Evolutionary conservation across 2,888 invertebrate genomes (phyloP).

Genomic region (Psylliodes chrysocephalus): DNA sequence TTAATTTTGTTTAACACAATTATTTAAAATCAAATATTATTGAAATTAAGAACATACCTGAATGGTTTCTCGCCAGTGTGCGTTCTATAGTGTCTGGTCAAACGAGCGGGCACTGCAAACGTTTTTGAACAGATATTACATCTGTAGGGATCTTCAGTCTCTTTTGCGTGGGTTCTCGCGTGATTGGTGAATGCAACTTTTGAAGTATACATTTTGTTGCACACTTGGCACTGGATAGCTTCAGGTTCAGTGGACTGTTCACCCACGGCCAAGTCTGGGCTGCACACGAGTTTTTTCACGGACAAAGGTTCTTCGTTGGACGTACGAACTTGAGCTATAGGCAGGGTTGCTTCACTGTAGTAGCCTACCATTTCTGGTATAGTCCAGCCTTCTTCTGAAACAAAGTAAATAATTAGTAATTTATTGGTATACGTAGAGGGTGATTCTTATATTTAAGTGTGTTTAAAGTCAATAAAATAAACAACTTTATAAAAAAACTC

Average conservation of each 20-base stretch:
- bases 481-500: too few relatives aligned
- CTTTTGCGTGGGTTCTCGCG: conserved; percentile 60
- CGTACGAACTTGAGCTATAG: conserved; percentile 60
- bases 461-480: too few relatives aligned
- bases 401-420: too few relatives aligned
- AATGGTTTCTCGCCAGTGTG: conserved; percentile 93
- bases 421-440: too few relatives aligned
- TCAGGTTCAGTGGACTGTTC: conserved; percentile 36
- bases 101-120: conserved; percentile 88
- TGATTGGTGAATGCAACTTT: conserved; percentile 59
- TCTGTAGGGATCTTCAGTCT: conserved; percentile 74
- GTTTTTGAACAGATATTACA: conserved; percentile 92
- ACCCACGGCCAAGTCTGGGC: conserved; percentile 66
- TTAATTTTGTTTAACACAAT: too few relatives aligned
- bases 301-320: conserved; percentile 56
- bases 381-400: conserved; percentile 66
- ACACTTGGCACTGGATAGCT: conserved; percentile 62
- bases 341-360: conserved; percentile 63
- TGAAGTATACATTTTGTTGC: conserved; percentile 61
- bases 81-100: conserved; percentile 86
- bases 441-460: too few relatives aligned
- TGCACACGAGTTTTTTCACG: conserved; percentile 69
- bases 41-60: conserved; percentile 37
- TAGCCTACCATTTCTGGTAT: conserved; percentile 67
- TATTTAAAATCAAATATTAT: too few relatives aligned